A percentile compares a stretch with the other conserved stretches of the same genome.
Evolutionary conservation across 2,113 vertebrate species (phyloP).

Genomic region (Enhydra lutris): DNA sequence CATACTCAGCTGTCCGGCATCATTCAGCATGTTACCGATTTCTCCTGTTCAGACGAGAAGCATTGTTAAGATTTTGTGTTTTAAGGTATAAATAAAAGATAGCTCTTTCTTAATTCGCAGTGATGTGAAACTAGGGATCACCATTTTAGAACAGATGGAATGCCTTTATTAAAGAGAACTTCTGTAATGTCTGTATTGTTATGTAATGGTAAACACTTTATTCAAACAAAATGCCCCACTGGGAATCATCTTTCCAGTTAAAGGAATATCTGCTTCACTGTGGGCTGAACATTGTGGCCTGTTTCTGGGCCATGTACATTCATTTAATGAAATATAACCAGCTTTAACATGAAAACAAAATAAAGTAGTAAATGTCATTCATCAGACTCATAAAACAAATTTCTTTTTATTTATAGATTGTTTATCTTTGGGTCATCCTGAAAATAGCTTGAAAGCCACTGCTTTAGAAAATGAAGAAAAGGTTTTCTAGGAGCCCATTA

Average conservation of each 20-base stretch:
- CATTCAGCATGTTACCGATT: not conserved
- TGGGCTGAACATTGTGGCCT: not conserved
- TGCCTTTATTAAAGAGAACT: not conserved
- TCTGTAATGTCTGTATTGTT: not conserved
- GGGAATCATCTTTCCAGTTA: not conserved
- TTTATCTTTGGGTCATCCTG: not conserved
- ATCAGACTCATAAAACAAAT: not conserved
- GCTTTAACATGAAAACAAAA: not conserved
- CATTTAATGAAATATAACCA: not conserved
- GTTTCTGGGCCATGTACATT: not conserved
- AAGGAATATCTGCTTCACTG: not conserved
- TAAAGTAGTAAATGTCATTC: not conserved
- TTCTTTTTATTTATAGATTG: not conserved
- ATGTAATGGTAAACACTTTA: not conserved
- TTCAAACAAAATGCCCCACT: not conserved
- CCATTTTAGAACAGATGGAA: conserved; percentile 18
- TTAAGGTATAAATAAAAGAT: not conserved
- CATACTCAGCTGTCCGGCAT: not conserved
- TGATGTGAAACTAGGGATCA: not conserved
- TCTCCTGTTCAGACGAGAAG: not conserved
- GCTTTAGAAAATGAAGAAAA: not conserved
- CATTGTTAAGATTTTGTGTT: not conserved
- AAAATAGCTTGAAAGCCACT: not conserved
- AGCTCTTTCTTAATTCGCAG: not conserved
- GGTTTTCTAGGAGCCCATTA: not conserved